A percentile compares a stretch with the other conserved stretches of the same genome.
phyloP scores from a whole-genome alignment of 2,888 invertebrate species.

The Drosophila incognita region DNA sequence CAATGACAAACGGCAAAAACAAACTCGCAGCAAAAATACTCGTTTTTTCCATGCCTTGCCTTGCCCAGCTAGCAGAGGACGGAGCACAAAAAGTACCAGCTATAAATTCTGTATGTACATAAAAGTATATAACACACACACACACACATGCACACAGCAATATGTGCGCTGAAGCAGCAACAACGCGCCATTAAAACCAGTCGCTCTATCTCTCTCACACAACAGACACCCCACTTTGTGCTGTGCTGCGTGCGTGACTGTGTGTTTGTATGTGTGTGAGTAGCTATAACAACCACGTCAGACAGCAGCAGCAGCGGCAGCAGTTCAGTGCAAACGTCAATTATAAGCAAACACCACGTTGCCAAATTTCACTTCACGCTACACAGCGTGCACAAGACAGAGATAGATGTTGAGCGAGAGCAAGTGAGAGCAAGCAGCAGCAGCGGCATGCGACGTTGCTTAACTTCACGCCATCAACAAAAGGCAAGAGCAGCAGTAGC shows the following conservation, averaged over 20 bases:
- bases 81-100: conserved; percentile 70
- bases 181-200: conserved; percentile 66
- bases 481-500: conserved; percentile 31
- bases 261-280: conserved; percentile 41
- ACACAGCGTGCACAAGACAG: conserved; percentile 40
- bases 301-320: conserved; percentile 59
- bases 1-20: conserved; percentile 63
- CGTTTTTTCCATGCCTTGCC: conserved; percentile 75
- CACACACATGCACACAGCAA: conserved; percentile 20
- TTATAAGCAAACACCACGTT: conserved; percentile 76
- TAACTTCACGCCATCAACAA: conserved; percentile 49
- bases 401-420: conserved; percentile 15
- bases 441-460: conserved; percentile 8
- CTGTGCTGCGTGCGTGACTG: conserved; percentile 11
- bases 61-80: conserved; percentile 57
- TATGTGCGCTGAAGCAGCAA: conserved; percentile 75
- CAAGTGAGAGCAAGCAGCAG: conserved; percentile 20
- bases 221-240: conserved; percentile 65
- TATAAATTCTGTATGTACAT: conserved; percentile 77
- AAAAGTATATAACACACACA: conserved; percentile 64
- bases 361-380: conserved; percentile 63
- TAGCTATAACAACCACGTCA: conserved; percentile 75
- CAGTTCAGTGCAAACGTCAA: conserved; percentile 78
- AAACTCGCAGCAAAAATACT: conserved; percentile 71
- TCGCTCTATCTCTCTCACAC: conserved; percentile 62